Conservation (phyloP, 2,888 invertebrate species). For the Spisula solida region DNA sequence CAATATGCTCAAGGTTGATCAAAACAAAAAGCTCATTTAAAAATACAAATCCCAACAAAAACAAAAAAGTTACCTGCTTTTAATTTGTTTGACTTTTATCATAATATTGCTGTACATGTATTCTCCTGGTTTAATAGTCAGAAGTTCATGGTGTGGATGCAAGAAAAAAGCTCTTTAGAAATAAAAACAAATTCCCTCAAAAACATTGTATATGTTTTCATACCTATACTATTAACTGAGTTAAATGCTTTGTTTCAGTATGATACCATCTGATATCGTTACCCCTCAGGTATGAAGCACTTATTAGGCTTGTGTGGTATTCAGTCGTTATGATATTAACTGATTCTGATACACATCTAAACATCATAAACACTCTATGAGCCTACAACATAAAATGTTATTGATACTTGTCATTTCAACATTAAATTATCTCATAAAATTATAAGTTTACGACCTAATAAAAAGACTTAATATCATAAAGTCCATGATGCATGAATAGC, state of each 20-base stretch:
- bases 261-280: background rate
- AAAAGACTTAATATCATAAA: background rate
- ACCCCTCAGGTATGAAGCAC: background rate
- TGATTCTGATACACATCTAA: background rate
- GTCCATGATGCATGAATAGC: background rate
- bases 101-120: too few relatives aligned
- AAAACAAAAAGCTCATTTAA: too few relatives aligned
- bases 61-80: too few relatives aligned
- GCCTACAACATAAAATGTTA: background rate
- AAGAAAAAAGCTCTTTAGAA: too few relatives aligned
- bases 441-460: slow-evolving; percentile 15
- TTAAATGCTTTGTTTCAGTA: background rate
- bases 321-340: background rate
- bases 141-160: too few relatives aligned
- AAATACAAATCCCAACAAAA: too few relatives aligned
- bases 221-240: background rate
- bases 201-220: too few relatives aligned
- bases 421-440: slow-evolving; percentile 8
- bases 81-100: too few relatives aligned
- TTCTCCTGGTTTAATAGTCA: too few relatives aligned
- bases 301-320: background rate
- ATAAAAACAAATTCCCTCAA: too few relatives aligned
- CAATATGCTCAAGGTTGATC: too few relatives aligned
- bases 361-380: background rate
- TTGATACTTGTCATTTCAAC: slow-evolving; percentile 6